These are phyloP conservation scores for Nothobranchius kuhntae DNA, from an alignment of 2,113 vertebrate genomes.

Conservation along the genomic window DNA sequence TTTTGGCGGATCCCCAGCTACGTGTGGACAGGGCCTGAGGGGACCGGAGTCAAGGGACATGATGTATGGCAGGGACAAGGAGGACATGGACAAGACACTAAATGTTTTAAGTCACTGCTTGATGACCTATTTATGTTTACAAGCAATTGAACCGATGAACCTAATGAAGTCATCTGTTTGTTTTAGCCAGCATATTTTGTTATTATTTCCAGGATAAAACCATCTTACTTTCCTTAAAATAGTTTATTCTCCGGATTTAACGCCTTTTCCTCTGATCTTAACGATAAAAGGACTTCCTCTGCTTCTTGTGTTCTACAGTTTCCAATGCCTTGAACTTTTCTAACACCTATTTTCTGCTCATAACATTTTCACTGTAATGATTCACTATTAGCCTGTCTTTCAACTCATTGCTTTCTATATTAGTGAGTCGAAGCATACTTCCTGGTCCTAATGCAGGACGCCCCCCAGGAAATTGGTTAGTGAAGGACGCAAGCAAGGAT, in stretches of 20 bases:
- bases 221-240: not conserved
- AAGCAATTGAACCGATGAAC: too few species aligned
- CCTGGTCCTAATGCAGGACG: not conserved
- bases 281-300: conserved; percentile 13
- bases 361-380: conserved; percentile 13
- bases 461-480: conserved; percentile 1
- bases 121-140: not conserved
- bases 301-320: not conserved
- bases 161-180: not conserved
- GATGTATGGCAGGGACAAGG: too few species aligned
- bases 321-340: not conserved
- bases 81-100: too few species aligned
- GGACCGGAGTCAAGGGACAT: too few species aligned
- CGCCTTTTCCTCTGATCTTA: conserved; percentile 11
- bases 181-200: conserved; percentile 1
- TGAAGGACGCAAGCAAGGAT: not conserved
- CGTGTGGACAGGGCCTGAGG: too few species aligned
- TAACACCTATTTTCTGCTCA: not conserved
- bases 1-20: too few species aligned
- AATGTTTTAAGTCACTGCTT: too few species aligned
- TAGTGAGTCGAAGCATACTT: conserved; percentile 11
- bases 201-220: not conserved
- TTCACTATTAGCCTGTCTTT: conserved; percentile 1
- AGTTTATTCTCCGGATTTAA: not conserved
- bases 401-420: conserved; percentile 10